phyloP scores from a whole-genome alignment of 92 coral and sea anemone genomes.

The Heteractis magnifica region DNA sequence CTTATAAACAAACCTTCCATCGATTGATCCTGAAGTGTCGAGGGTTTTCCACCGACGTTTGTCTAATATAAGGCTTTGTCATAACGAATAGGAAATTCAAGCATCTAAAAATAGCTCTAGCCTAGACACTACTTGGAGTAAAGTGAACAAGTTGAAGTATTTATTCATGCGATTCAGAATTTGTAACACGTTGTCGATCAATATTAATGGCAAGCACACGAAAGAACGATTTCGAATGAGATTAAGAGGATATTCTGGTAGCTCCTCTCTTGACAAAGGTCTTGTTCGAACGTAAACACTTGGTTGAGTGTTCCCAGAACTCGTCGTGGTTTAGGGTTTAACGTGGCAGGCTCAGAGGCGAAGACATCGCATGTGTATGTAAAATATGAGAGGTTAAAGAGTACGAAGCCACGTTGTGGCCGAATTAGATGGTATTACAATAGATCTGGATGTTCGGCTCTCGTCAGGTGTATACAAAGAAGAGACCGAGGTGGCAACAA shows the following conservation, averaged over 20 bases:
- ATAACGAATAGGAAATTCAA: not conserved
- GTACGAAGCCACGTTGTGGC: not conserved
- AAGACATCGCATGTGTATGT: not conserved
- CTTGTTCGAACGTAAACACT: not conserved
- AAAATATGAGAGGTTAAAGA: not conserved
- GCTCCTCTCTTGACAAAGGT: not conserved
- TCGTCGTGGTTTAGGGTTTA: not conserved
- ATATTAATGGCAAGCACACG: constrained; percentile 28
- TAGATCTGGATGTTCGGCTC: no score
- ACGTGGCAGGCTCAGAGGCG: not conserved
- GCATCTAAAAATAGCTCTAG: not conserved
- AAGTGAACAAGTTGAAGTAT: constrained; percentile 8
- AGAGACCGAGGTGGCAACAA: not conserved
- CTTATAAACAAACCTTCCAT: not conserved
- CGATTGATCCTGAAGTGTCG: not conserved
- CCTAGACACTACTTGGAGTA: not conserved
- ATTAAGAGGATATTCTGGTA: not conserved
- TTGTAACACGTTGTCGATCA: constrained; percentile 22
- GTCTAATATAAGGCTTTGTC: not conserved
- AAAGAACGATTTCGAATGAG: constrained; percentile 3
- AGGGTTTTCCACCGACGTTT: constrained; percentile 1
- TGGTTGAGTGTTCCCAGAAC: not conserved
- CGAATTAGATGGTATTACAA: not conserved
- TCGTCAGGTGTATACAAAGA: no score
- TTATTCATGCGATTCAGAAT: constrained; percentile 17